Evolutionary conservation across 2,888 invertebrate genomes (phyloP).

Genomic region (Oasisia sp.): DNA sequence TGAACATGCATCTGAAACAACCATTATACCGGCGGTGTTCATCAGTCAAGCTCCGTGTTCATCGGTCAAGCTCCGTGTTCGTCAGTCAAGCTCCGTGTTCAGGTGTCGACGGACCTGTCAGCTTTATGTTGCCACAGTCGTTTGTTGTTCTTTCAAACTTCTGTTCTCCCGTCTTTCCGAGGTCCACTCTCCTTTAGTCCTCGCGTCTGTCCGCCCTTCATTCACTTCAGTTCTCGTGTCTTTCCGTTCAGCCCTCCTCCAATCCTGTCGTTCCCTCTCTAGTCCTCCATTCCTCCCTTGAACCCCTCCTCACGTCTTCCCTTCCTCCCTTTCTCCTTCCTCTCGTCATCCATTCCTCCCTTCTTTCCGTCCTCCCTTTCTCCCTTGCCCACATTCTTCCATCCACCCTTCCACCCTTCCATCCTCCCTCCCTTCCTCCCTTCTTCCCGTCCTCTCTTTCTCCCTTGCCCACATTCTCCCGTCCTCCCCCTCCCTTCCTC

Average conservation of each 20-base stretch:
- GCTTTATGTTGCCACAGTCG: too few species aligned
- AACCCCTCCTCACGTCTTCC: background rate
- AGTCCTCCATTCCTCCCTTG: too few species aligned
- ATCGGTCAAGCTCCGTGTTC: too few species aligned
- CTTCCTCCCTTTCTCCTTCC: background rate
- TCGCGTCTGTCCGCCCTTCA: too few species aligned
- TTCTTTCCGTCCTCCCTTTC: constrained; percentile 13
- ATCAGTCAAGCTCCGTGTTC: background rate
- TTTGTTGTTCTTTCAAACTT: too few species aligned
- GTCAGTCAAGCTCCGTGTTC: too few species aligned
- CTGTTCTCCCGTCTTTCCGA: too few species aligned
- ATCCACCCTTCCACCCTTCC: background rate
- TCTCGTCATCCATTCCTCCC: background rate
- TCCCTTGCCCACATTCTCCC: background rate
- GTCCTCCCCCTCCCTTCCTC: background rate
- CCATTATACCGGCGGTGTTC: background rate
- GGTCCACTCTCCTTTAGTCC: too few species aligned
- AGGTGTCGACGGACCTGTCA: too few species aligned
- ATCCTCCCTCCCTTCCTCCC: background rate
- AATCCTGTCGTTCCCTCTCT: too few species aligned
- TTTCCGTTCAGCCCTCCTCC: too few species aligned
- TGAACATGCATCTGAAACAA: background rate
- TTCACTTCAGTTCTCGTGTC: too few species aligned
- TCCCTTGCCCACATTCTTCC: background rate
- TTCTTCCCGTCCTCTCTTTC: constrained; percentile 18